These are phyloP conservation scores for Euwallacea fornicatus DNA, from an alignment of 1,140 invertebrate species.

Conservation along the genomic window DNA sequence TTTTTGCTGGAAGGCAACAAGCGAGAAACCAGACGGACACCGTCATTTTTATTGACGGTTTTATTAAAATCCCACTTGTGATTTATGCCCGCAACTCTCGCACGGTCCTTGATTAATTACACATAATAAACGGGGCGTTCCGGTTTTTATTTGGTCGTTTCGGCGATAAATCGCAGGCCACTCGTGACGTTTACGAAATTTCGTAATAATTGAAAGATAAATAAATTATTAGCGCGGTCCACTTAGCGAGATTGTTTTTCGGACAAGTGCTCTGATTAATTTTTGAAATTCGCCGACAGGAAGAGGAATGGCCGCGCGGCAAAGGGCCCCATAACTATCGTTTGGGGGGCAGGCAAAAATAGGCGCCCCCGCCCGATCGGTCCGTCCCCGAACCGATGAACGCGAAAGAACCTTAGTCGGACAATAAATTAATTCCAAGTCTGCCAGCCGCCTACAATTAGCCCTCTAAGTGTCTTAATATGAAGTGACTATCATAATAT, in stretches of 20 bases:
- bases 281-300: neutral
- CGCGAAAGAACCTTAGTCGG: too few species aligned
- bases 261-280: neutral
- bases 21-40: too few species aligned
- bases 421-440: too few species aligned
- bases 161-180: slow-evolving; percentile 13
- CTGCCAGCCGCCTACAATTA: too few species aligned
- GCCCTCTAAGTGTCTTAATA: too few species aligned
- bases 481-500: neutral
- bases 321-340: too few species aligned
- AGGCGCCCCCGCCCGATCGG: too few species aligned
- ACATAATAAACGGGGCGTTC: slow-evolving; percentile 24
- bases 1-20: too few species aligned
- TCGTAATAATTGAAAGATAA: slow-evolving; percentile 22
- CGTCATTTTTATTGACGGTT: slow-evolving; percentile 10
- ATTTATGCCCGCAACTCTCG: slow-evolving; percentile 23
- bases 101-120: slow-evolving; percentile 19
- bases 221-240: slow-evolving; percentile 18
- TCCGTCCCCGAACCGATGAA: too few species aligned
- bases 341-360: too few species aligned
- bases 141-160: slow-evolving; percentile 24
- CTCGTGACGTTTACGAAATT: slow-evolving; percentile 26
- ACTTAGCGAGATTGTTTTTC: slow-evolving; percentile 18
- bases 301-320: neutral
- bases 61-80: slow-evolving; percentile 26